Conservation (phyloP, 2,113 vertebrate species). For the Empidonax alnorum region DNA sequence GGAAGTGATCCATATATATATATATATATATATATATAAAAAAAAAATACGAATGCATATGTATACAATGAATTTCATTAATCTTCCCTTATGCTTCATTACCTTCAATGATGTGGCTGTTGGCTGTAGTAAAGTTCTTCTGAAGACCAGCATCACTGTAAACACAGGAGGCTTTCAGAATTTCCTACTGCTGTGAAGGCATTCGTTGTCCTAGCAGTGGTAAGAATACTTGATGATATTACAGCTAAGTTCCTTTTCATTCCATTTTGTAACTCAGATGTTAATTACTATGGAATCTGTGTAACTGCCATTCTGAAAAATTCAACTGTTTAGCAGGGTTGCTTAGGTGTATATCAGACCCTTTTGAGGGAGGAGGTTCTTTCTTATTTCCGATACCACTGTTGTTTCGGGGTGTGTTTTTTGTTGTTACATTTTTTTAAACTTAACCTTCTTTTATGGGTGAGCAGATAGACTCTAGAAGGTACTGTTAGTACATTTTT, state of each 20-base stretch:
- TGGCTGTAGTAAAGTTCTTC: conserved; percentile 12
- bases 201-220: neutral
- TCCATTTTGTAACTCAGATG: neutral
- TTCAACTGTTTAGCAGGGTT: neutral
- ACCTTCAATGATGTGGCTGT: neutral
- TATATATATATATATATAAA: neutral
- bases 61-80: neutral
- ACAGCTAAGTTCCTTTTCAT: neutral
- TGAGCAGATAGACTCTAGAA: neutral
- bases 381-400: neutral
- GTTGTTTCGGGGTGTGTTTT: neutral
- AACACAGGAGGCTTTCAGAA: neutral
- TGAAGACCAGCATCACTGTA: neutral
- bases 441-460: neutral
- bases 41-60: neutral
- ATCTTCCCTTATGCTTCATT: conserved; percentile 1
- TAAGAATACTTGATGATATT: neutral
- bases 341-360: neutral
- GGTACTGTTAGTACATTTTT: neutral
- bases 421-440: neutral
- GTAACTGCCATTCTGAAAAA: neutral
- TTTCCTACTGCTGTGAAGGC: neutral
- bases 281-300: neutral
- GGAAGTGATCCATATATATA: neutral
- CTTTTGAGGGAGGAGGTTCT: neutral